phyloP scores from a whole-genome alignment of 2,797 vertebrate genomes.

The Acipenser transmontanus region DNA sequence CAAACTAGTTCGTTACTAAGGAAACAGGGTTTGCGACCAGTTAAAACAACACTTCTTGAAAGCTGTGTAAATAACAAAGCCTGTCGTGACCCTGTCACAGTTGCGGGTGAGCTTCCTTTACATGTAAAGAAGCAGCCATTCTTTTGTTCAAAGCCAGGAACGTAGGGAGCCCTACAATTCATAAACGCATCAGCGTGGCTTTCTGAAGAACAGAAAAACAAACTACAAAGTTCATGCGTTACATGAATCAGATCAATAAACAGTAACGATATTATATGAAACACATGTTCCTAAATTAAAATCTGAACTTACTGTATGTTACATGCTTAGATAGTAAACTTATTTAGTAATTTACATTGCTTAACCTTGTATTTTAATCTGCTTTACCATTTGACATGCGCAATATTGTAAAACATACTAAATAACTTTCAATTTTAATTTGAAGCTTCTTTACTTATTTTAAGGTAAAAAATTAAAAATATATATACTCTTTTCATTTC shows the following conservation, averaged over 20 bases:
- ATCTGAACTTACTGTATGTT: no score
- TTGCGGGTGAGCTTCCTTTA: neutral
- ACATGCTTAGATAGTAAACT: no score
- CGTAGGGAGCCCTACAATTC: neutral
- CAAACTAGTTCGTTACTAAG: neutral
- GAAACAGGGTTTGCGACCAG: neutral
- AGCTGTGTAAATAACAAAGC: neutral
- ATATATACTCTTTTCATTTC: no score
- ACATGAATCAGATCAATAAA: neutral
- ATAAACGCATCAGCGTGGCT: neutral
- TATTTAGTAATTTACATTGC: no score
- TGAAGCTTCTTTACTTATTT: no score
- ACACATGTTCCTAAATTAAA: no score
- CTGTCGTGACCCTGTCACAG: neutral
- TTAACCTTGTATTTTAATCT: no score
- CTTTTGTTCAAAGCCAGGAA: neutral
- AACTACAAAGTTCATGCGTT: neutral
- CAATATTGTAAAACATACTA: no score
- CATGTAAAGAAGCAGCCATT: neutral
- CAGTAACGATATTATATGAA: no score
- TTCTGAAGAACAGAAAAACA: neutral
- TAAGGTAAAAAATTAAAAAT: no score
- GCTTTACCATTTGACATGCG: no score
- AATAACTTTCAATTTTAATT: no score
- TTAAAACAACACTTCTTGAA: neutral